Conservation (phyloP, 1,140 invertebrate genomes). For the Atta colombica region DNA sequence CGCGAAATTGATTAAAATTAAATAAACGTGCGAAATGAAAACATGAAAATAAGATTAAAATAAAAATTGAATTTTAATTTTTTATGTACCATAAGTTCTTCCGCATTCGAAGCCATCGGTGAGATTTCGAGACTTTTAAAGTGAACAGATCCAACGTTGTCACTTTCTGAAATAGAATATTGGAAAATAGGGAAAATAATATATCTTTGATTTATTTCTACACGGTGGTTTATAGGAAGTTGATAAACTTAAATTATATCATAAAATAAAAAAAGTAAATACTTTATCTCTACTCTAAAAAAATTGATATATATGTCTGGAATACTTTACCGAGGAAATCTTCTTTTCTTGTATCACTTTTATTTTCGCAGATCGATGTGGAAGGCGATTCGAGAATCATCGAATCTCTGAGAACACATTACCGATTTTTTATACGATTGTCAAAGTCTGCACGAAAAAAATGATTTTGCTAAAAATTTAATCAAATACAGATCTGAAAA, state of each 20-base stretch:
- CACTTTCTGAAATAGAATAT: constrained; percentile 27
- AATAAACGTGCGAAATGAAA: constrained; percentile 5
- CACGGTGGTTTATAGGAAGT: neutral
- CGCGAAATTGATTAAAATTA: neutral
- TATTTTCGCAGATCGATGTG: constrained; percentile 10
- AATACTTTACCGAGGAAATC: constrained; percentile 1
- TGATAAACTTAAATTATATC: neutral
- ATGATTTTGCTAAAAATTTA: no score
- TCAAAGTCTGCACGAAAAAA: neutral
- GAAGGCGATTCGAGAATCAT: constrained; percentile 1
- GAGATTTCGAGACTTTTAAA: neutral
- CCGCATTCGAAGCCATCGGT: neutral
- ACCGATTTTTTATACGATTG: neutral
- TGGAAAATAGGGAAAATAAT: neutral
- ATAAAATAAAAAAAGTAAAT: neutral
- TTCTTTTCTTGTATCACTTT: neutral
- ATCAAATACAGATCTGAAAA: no score
- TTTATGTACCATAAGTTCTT: constrained; percentile 46
- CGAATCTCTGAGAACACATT: constrained; percentile 26
- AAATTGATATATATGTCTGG: neutral
- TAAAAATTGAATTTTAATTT: constrained; percentile 1
- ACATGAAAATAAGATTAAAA: constrained; percentile 15
- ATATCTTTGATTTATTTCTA: neutral
- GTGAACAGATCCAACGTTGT: neutral
- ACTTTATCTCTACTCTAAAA: neutral